A percentile compares a stretch with the other conserved stretches of the same genome.
phyloP scores from a whole-genome alignment of 35 echinoderm and acorn worm species.

The Anneissia japonica region DNA sequence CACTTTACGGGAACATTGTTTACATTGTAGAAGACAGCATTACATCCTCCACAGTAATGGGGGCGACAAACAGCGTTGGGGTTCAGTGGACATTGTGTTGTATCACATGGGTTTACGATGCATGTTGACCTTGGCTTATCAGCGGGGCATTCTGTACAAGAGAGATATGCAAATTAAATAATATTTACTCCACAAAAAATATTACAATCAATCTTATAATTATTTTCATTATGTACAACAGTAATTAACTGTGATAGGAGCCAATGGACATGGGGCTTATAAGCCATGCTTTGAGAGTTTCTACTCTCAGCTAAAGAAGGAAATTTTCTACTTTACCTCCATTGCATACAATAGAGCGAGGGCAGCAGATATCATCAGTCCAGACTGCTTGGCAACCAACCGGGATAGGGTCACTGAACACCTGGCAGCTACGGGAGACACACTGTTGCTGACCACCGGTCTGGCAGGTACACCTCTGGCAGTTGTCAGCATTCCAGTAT shows the following conservation, averaged over 20 bases:
- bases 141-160: not conserved
- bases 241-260: too few species aligned
- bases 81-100: not conserved
- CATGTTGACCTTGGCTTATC: not conserved
- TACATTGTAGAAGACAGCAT: not conserved
- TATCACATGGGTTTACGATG: not conserved
- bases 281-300: too few species aligned
- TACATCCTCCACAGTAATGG: conserved; percentile 2
- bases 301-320: too few species aligned
- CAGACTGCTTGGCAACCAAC: not conserved
- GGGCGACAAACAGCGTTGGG: not conserved
- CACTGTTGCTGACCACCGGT: not conserved
- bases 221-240: too few species aligned
- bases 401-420: not conserved
- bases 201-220: too few species aligned
- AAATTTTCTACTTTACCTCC: not conserved
- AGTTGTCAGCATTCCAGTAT: not conserved
- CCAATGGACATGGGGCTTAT: too few species aligned
- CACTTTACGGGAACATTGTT: not conserved
- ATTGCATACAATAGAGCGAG: not conserved
- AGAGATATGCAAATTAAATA: too few species aligned
- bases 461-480: not conserved
- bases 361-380: not conserved
- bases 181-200: too few species aligned
- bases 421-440: not conserved